Evolutionary conservation across 2,797 vertebrate genomes (phyloP).

Genomic region (Babyrousa celebensis): DNA sequence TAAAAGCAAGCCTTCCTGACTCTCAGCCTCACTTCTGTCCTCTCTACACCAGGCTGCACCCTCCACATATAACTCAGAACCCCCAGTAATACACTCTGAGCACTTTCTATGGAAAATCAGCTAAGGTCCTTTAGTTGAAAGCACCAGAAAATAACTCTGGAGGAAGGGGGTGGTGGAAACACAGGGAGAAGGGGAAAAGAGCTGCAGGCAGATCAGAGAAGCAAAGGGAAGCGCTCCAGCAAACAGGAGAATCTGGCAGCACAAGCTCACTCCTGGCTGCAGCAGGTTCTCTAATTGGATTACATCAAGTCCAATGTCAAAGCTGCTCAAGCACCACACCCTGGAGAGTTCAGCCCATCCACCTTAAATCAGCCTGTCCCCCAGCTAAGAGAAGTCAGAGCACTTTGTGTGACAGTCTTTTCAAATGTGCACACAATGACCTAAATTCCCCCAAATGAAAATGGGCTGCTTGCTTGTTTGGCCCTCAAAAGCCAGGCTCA

Average conservation of each 20-base stretch:
- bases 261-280: not conserved
- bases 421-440: not conserved
- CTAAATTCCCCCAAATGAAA: not conserved
- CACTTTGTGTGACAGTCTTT: not conserved
- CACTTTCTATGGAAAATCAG: not conserved
- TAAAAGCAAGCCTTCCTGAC: not conserved
- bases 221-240: not conserved
- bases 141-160: not conserved
- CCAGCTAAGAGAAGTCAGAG: not conserved
- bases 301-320: not conserved
- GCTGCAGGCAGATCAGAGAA: not conserved
- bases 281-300: not conserved
- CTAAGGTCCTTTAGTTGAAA: not conserved
- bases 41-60: not conserved
- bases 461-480: not conserved
- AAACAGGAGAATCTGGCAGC: not conserved
- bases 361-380: not conserved
- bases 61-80: not conserved
- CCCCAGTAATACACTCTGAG: not conserved
- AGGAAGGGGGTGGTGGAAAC: not conserved
- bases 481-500: not conserved
- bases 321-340: not conserved
- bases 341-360: not conserved
- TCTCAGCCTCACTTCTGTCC: not conserved
- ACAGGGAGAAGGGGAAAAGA: not conserved